Evolutionary conservation across 1,140 invertebrate genomes (phyloP).

Genomic region (Phymorhynchus buccinoides): DNA sequence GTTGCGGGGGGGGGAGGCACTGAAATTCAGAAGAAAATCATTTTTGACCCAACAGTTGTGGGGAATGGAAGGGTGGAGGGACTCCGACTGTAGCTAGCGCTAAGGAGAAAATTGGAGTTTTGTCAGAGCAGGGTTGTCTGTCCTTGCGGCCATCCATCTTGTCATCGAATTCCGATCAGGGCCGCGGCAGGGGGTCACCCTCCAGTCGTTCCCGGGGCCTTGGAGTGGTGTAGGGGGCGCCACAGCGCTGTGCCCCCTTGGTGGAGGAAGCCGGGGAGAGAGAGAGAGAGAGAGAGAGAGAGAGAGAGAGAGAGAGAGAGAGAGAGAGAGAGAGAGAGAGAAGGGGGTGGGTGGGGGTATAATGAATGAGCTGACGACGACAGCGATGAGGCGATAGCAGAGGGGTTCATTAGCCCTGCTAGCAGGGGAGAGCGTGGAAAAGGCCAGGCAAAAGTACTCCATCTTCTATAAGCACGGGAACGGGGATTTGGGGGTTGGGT

Average conservation of each 20-base stretch:
- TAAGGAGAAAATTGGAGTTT: too few relatives aligned
- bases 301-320: not conserved
- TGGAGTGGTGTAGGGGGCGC: not conserved
- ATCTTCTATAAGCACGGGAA: too few relatives aligned
- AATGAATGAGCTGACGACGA: constrained; percentile 30
- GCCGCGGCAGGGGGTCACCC: constrained; percentile 15
- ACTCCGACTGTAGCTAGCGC: too few relatives aligned
- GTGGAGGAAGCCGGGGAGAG: not conserved
- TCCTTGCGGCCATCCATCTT: not conserved
- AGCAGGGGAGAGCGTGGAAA: not conserved
- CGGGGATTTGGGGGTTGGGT: too few relatives aligned
- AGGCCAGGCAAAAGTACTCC: not conserved
- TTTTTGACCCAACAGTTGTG: too few relatives aligned
- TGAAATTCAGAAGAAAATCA: too few relatives aligned
- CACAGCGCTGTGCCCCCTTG: not conserved
- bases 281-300: not conserved
- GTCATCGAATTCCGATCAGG: constrained; percentile 15
- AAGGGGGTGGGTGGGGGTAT: not conserved
- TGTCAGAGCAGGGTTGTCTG: not conserved
- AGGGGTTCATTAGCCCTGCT: constrained; percentile 31
- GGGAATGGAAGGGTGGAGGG: not conserved
- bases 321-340: not conserved
- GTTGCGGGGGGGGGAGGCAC: too few relatives aligned
- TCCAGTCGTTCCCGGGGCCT: not conserved
- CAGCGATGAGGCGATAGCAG: constrained; percentile 37